These are phyloP conservation scores for Fregetta grallaria DNA, from an alignment of 2,113 vertebrate species.

Conservation along the genomic window DNA sequence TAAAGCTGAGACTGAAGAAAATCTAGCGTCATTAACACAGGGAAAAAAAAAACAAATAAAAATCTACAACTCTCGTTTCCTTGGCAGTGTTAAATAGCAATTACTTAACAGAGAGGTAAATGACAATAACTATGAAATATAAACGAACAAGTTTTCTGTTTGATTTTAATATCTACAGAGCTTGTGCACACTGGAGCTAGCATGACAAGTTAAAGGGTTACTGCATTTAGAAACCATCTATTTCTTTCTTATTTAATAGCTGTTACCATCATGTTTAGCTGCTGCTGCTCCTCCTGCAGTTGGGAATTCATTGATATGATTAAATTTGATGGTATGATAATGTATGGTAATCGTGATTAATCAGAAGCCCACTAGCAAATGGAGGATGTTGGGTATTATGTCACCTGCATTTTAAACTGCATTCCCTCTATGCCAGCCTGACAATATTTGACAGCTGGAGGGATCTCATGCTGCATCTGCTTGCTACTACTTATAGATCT, in stretches of 20 bases:
- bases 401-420: constrained; percentile 93
- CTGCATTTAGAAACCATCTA: constrained; percentile 29
- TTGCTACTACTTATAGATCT: constrained; percentile 65
- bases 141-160: neutral
- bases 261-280: constrained; percentile 69
- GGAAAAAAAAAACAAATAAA: neutral
- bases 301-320: constrained; percentile 86
- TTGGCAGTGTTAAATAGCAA: neutral
- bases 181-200: neutral
- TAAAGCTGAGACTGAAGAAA: neutral
- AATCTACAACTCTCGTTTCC: neutral
- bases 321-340: constrained; percentile 97
- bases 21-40: neutral
- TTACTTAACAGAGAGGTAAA: neutral
- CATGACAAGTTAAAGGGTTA: constrained; percentile 22
- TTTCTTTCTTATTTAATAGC: constrained; percentile 60
- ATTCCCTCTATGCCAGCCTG: constrained; percentile 77
- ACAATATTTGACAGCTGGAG: constrained; percentile 81
- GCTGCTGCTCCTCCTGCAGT: constrained; percentile 76
- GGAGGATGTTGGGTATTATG: constrained; percentile 84
- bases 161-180: neutral
- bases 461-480: constrained; percentile 66
- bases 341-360: constrained; percentile 96
- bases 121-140: neutral
- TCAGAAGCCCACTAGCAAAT: constrained; percentile 89